Conservation (phyloP, 2,888 invertebrate genomes). For the Notodonta ziczac region DNA sequence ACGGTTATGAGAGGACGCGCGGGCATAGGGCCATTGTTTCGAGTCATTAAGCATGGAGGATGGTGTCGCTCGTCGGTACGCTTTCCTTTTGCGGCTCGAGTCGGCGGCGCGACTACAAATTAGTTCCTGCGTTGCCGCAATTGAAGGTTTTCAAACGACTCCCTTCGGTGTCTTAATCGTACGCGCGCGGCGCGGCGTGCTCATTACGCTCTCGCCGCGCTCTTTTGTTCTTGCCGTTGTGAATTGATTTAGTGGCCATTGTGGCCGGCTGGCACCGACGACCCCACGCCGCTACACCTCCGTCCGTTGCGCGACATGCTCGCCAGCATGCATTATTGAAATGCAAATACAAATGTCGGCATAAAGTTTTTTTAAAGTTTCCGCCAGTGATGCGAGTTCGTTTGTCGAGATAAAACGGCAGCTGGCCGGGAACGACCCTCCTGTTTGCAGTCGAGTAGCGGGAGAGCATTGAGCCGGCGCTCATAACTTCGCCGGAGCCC, state of each 20-base stretch:
- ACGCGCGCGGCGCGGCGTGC: slow-evolving; percentile 42
- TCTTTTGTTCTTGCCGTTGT: slow-evolving; percentile 63
- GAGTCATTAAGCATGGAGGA: slow-evolving; percentile 64
- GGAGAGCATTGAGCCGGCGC: slow-evolving; percentile 54
- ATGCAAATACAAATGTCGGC: slow-evolving; percentile 53
- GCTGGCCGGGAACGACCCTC: slow-evolving; percentile 62
- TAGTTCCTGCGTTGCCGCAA: slow-evolving; percentile 57
- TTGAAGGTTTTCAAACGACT: slow-evolving; percentile 60
- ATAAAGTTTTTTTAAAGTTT: slow-evolving; percentile 54
- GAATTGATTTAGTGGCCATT: slow-evolving; percentile 77
- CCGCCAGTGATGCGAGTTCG: slow-evolving; percentile 47
- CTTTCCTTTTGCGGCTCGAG: slow-evolving; percentile 62
- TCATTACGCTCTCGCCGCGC: slow-evolving; percentile 56
- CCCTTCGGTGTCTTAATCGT: slow-evolving; percentile 64
- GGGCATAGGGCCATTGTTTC: slow-evolving; percentile 54
- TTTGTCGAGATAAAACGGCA: slow-evolving; percentile 69
- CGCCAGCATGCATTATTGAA: slow-evolving; percentile 58
- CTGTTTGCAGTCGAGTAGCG: slow-evolving; percentile 61
- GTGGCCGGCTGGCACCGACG: slow-evolving; percentile 48
- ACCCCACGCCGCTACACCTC: slow-evolving; percentile 23
- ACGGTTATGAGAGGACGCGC: slow-evolving; percentile 40
- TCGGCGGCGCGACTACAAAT: slow-evolving; percentile 66
- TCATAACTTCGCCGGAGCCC: slow-evolving; percentile 50
- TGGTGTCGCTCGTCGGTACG: slow-evolving; percentile 49
- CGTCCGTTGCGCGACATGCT: slow-evolving; percentile 51